These are phyloP conservation scores for Venustoraphidia nigricollis DNA, from an alignment of 2,888 invertebrate genomes.

Conservation along the genomic window DNA sequence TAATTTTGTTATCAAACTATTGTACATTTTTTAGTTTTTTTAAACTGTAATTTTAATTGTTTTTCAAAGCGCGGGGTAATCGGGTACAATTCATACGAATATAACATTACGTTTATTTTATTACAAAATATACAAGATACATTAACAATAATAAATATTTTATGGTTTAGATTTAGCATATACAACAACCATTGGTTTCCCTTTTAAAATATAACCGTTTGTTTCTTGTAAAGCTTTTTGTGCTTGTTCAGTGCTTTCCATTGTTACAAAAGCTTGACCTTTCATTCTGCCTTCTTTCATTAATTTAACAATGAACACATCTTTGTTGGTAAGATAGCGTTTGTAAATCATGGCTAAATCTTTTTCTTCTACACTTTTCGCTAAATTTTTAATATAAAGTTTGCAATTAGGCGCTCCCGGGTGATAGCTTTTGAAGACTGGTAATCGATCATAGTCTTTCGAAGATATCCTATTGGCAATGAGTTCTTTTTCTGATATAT, in stretches of 20 bases:
- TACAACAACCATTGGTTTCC: conserved; percentile 83
- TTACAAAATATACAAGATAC: too few relatives aligned
- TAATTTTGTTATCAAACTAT: too few relatives aligned
- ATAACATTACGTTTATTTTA: too few relatives aligned
- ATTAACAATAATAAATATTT: too few relatives aligned
- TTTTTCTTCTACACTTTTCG: conserved; percentile 58
- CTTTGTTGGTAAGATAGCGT: conserved; percentile 34
- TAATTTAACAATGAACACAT: conserved; percentile 42
- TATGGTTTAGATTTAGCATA: conserved; percentile 43
- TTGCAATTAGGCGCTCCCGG: conserved; percentile 67
- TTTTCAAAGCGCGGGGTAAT: too few relatives aligned
- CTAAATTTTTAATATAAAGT: conserved; percentile 84
- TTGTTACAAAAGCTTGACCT: conserved; percentile 85
- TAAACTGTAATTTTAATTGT: too few relatives aligned
- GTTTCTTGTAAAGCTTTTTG: conserved; percentile 66
- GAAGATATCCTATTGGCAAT: conserved; percentile 49
- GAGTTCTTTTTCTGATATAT: conserved; percentile 47
- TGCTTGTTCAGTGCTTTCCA: conserved; percentile 53
- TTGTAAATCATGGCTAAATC: conserved; percentile 65
- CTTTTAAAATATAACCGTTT: conserved; percentile 73
- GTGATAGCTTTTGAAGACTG: conserved; percentile 77
- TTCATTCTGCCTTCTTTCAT: conserved; percentile 96
- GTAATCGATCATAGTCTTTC: conserved; percentile 54
- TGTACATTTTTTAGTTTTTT: too few relatives aligned
- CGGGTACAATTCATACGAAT: too few relatives aligned